A percentile compares a stretch with the other conserved stretches of the same genome.
phyloP scores from a whole-genome alignment of 2,888 invertebrate species.

The Plusia festucae region DNA sequence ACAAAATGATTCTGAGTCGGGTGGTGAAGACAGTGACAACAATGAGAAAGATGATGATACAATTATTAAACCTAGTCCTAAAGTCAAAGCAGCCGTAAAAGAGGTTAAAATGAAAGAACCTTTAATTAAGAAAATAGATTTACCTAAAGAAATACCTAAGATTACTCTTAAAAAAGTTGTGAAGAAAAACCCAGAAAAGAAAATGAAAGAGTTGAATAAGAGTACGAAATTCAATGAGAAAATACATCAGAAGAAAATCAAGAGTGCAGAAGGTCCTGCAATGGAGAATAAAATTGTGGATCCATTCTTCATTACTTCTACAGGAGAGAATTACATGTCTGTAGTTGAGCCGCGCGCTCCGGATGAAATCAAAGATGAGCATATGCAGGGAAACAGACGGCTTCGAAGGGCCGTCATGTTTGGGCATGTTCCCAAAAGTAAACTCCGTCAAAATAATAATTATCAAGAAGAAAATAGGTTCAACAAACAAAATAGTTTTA shows the following conservation, averaged over 20 bases:
- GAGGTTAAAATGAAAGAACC: background rate
- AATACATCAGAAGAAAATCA: conserved; percentile 74
- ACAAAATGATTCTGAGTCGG: conserved; percentile 18
- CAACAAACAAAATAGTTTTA: conserved; percentile 56
- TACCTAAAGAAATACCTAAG: conserved; percentile 22
- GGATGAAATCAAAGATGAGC: conserved; percentile 83
- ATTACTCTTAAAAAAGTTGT: conserved; percentile 46
- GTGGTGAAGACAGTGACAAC: conserved; percentile 14
- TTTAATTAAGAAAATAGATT: background rate
- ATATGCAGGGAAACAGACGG: conserved; percentile 81
- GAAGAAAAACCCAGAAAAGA: conserved; percentile 68
- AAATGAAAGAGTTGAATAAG: conserved; percentile 75
- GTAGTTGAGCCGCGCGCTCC: conserved; percentile 82
- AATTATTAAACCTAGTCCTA: conserved; percentile 14
- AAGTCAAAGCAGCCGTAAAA: conserved; percentile 14
- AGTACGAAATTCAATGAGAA: conserved; percentile 82
- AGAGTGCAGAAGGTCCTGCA: conserved; percentile 65
- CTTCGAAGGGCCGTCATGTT: conserved; percentile 84
- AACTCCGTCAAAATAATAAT: conserved; percentile 66
- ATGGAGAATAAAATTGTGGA: conserved; percentile 77
- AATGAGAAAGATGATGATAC: conserved; percentile 14
- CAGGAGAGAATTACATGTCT: conserved; percentile 84
- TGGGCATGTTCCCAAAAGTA: conserved; percentile 78
- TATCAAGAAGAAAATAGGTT: conserved; percentile 51
- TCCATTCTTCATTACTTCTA: conserved; percentile 84